Conservation (phyloP, 2,797 vertebrate species). For the Chrysocyon brachyurus region DNA sequence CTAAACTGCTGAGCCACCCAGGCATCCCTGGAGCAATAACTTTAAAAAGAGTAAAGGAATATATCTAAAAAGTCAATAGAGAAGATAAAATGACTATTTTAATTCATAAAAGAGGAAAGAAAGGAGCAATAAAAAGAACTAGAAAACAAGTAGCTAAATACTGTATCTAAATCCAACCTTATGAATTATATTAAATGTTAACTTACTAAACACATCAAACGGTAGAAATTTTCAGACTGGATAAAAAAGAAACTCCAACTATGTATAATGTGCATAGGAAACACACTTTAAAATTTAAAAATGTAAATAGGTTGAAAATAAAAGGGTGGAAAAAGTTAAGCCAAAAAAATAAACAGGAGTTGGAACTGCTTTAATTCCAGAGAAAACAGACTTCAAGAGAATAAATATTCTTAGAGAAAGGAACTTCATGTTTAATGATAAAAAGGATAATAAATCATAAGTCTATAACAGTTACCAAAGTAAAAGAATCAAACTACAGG, state of each 20-base stretch:
- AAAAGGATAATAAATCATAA: background rate
- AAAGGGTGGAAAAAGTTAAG: background rate
- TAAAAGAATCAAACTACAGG: background rate
- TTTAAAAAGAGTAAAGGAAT: background rate
- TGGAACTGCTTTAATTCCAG: background rate
- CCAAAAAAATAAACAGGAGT: background rate
- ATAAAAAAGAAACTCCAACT: background rate
- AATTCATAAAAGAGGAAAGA: background rate
- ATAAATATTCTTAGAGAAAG: background rate
- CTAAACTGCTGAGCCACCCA: too few relatives aligned
- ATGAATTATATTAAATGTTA: constrained; percentile 10
- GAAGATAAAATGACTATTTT: background rate
- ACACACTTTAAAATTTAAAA: background rate
- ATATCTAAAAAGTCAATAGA: background rate
- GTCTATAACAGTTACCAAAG: background rate
- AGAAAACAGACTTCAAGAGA: background rate
- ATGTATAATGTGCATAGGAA: background rate
- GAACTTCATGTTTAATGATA: background rate
- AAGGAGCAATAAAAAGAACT: background rate
- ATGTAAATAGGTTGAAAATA: background rate
- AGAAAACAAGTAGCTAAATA: background rate
- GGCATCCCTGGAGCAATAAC: background rate
- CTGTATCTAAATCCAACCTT: background rate
- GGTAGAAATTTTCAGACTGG: background rate
- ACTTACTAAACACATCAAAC: background rate